Evolutionary conservation across 2,888 invertebrate species (phyloP), one percentile per base, ranked within the genome.

Genomic region (Horisme vitalbata): DNA sequence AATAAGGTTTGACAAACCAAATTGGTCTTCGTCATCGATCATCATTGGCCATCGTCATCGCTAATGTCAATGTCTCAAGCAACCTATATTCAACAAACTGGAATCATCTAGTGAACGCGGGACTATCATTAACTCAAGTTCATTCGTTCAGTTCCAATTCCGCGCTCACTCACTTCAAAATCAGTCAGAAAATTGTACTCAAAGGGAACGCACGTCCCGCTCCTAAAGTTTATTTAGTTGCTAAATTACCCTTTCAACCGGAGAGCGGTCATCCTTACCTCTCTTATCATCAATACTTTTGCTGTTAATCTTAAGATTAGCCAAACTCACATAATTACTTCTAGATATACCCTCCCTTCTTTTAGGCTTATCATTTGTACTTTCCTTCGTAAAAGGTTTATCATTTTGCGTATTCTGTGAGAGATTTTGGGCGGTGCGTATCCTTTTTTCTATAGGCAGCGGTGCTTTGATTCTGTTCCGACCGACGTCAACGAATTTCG

Each of bases 241-340:
- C 13, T 68, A 84, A 38, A 84, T 75, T 33, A 80, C 83, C 21
- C 80, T 63, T 45, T 84, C 84, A 0, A 71, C 58, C 0, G 82
- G 79, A n/a, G 72, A 54, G 3, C 43, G 58, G 4, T 59, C 65
- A 2, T 41, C 57, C 1, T 52, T 23, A 0, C 52, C 52, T 0
- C 48, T 65, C 10, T 67, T 68, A 4, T 59, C 62, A 2, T 70
- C 71, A 21, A 79, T 49, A 1, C 75, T 78, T 49, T 76, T 75
- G 3, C 67, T 78, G 45, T 83, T 83, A 3, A 90, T 90, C 60
- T 83, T 85, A 39, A 90, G 51, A 57, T 88, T 90, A 0, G 90
- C 90, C 32, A 90, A 51, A 52, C 86, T 87, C 7, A 90, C 90
- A 46, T 90, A 90, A 59, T 90, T 90, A 53, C 87, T 85, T 1